Conservation (phyloP, 2,888 invertebrate species). For the Nysson spinosus region DNA sequence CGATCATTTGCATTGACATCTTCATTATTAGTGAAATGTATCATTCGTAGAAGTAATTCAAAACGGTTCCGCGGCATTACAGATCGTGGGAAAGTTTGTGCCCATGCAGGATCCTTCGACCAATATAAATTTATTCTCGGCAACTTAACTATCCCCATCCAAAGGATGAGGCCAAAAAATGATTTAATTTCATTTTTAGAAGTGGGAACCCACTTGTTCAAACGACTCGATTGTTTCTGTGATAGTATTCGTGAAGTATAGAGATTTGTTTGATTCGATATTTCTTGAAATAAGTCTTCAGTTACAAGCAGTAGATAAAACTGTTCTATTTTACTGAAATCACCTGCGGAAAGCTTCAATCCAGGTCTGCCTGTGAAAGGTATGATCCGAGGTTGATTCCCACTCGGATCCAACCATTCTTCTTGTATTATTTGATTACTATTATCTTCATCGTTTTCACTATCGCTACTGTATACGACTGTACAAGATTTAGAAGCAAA, state of each 20-base stretch:
- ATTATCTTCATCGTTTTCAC: too few relatives aligned
- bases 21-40: slow-evolving; percentile 5
- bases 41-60: slow-evolving; percentile 1
- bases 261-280: not conserved
- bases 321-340: not conserved
- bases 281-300: not conserved
- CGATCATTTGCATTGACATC: slow-evolving; percentile 1
- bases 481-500: too few relatives aligned
- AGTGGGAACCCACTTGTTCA: not conserved
- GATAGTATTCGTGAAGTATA: not conserved
- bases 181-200: not conserved
- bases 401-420: not conserved
- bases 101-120: slow-evolving; percentile 4
- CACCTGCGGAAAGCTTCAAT: not conserved
- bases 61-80: slow-evolving; percentile 3
- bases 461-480: too few relatives aligned
- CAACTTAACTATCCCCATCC: slow-evolving; percentile 1
- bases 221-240: not conserved
- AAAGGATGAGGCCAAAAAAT: too few relatives aligned
- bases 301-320: not conserved
- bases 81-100: not conserved
- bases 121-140: not conserved
- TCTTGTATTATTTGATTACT: too few relatives aligned
- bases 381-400: not conserved
- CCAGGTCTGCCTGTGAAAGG: not conserved